These are phyloP conservation scores for Sylvilagus bachmani DNA, from an alignment of 2,113 vertebrate species.

Conservation along the genomic window DNA sequence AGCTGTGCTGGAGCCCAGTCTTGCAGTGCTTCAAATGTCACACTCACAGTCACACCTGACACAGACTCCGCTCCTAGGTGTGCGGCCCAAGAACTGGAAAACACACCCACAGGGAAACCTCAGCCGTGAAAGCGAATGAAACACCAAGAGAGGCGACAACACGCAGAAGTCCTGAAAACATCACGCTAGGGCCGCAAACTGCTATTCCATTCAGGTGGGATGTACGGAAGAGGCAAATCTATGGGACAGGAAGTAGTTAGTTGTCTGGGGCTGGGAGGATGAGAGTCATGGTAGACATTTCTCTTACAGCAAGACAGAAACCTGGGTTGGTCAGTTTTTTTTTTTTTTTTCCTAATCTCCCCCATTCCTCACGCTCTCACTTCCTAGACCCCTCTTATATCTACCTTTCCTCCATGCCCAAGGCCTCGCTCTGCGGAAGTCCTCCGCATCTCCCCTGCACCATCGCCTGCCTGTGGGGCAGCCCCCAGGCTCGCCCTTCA, in stretches of 20 bases:
- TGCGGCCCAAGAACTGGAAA: no score
- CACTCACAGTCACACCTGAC: no score
- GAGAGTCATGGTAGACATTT: not conserved
- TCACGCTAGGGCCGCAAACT: not conserved
- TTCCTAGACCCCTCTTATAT: not conserved
- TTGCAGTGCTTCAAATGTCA: no score
- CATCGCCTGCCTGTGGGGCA: not conserved
- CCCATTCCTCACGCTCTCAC: not conserved
- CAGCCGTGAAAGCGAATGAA: conserved; percentile 17
- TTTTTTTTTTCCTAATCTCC: not conserved
- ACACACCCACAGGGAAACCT: no score
- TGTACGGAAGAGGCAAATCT: not conserved
- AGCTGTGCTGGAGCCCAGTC: no score
- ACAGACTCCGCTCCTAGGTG: no score
- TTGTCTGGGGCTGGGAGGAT: not conserved
- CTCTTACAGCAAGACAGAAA: not conserved
- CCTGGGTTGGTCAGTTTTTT: no score
- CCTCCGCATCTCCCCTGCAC: not conserved
- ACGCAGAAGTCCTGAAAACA: not conserved
- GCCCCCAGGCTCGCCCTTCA: not conserved
- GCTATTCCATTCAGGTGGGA: not conserved
- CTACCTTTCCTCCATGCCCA: not conserved
- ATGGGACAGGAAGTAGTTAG: not conserved
- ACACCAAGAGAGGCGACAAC: not conserved
- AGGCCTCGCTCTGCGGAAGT: not conserved